These are phyloP conservation scores for Ahaetulla prasina DNA, from an alignment of 2,113 vertebrate genomes.

Conservation along the genomic window DNA sequence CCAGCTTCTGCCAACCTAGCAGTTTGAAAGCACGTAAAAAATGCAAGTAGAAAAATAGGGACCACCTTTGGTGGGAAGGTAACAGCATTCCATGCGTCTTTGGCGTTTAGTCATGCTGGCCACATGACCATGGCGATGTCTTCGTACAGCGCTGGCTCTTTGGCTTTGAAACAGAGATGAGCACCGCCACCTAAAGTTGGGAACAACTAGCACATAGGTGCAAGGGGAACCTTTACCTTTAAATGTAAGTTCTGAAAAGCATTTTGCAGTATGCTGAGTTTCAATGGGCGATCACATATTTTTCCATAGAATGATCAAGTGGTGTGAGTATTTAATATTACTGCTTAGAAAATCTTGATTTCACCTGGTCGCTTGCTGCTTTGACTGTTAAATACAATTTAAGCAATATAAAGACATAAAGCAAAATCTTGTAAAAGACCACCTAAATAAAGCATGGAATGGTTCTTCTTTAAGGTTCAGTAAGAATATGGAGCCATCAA, in stretches of 20 bases:
- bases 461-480: background rate
- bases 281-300: background rate
- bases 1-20: too few species aligned
- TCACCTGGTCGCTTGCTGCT: background rate
- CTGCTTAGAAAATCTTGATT: background rate
- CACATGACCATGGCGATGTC: too few species aligned
- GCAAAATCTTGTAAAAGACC: background rate
- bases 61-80: too few species aligned
- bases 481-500: background rate
- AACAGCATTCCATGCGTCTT: too few species aligned
- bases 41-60: too few species aligned
- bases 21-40: too few species aligned
- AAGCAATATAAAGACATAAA: background rate
- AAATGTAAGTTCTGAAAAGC: background rate
- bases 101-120: too few species aligned
- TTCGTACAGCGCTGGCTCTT: too few species aligned
- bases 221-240: too few species aligned
- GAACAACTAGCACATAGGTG: too few species aligned
- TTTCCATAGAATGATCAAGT: background rate
- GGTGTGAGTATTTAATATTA: background rate
- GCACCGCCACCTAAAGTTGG: too few species aligned
- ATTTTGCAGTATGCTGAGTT: background rate
- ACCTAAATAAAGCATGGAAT: conserved; percentile 3
- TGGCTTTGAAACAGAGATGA: too few species aligned
- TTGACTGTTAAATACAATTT: background rate